These are phyloP conservation scores for Jacana jacana DNA, from an alignment of 2,113 vertebrate genomes.

Conservation along the genomic window DNA sequence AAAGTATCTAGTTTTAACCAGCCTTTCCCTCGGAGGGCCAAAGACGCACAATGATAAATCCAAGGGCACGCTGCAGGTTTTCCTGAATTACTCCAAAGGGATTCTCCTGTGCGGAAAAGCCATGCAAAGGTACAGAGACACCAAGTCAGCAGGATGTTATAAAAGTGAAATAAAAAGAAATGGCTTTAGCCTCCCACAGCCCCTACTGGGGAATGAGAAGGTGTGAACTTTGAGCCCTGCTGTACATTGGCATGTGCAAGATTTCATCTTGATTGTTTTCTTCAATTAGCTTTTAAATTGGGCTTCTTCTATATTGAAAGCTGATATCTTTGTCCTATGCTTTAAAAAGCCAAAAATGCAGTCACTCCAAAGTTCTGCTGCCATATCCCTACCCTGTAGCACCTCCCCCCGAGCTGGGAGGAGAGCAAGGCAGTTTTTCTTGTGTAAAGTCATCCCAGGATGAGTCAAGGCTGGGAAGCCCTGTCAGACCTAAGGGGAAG, in stretches of 20 bases:
- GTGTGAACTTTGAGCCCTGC: background rate
- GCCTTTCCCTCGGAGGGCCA: background rate
- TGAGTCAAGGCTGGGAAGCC: background rate
- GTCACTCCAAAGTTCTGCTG: background rate
- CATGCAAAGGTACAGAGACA: background rate
- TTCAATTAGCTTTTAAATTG: background rate
- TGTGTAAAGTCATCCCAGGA: background rate
- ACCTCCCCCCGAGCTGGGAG: background rate
- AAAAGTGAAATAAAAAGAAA: background rate
- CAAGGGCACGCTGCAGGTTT: background rate
- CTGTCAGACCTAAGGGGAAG: background rate
- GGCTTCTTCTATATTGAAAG: background rate
- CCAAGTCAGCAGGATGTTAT: background rate
- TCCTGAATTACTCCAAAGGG: background rate
- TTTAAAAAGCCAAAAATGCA: background rate
- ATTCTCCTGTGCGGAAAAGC: background rate
- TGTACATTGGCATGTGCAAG: background rate
- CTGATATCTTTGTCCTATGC: background rate
- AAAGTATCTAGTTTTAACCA: background rate
- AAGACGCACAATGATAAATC: background rate
- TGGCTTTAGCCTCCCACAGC: background rate
- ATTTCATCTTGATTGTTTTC: background rate
- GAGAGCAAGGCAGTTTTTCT: background rate
- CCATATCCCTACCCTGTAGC: rapidly evolving
- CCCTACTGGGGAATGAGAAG: background rate